Evolutionary conservation across 1,140 invertebrate genomes (phyloP).

Genomic region (Zeugodacus cucurbitae): DNA sequence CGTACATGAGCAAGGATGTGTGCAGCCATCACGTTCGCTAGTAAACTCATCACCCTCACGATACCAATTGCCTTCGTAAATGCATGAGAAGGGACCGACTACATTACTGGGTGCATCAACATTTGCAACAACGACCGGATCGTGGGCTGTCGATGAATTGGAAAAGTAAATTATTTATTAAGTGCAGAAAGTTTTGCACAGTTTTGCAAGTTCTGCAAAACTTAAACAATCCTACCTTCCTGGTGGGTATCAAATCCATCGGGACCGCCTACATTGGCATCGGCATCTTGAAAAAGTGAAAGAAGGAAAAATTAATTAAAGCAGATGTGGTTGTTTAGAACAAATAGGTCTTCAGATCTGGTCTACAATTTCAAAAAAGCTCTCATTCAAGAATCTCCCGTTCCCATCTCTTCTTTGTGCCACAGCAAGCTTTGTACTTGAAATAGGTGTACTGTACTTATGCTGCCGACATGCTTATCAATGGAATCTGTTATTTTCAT

Average conservation of each 20-base stretch:
- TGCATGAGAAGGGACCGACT: conserved; percentile 62
- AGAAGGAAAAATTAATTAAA: too few relatives aligned
- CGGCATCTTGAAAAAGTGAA: conserved; percentile 37
- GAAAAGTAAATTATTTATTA: background rate
- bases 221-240: conserved; percentile 24
- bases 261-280: background rate
- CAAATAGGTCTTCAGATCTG: too few relatives aligned
- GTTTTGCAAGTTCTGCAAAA: background rate
- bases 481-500: too few relatives aligned
- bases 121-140: background rate
- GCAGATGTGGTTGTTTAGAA: too few relatives aligned
- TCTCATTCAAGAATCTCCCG: too few relatives aligned
- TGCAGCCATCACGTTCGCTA: conserved; percentile 73
- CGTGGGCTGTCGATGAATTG: background rate
- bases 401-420: too few relatives aligned
- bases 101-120: conserved; percentile 1
- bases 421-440: too few relatives aligned
- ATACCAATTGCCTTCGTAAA: conserved; percentile 69
- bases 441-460: too few relatives aligned
- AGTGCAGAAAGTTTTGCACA: background rate
- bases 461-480: too few relatives aligned
- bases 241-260: conserved; percentile 32
- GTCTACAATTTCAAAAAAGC: too few relatives aligned
- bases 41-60: conserved; percentile 63
- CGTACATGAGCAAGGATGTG: conserved; percentile 71